These are phyloP conservation scores for Leptosomus discolor DNA, from an alignment of 2,113 vertebrate genomes.

Conservation along the genomic window DNA sequence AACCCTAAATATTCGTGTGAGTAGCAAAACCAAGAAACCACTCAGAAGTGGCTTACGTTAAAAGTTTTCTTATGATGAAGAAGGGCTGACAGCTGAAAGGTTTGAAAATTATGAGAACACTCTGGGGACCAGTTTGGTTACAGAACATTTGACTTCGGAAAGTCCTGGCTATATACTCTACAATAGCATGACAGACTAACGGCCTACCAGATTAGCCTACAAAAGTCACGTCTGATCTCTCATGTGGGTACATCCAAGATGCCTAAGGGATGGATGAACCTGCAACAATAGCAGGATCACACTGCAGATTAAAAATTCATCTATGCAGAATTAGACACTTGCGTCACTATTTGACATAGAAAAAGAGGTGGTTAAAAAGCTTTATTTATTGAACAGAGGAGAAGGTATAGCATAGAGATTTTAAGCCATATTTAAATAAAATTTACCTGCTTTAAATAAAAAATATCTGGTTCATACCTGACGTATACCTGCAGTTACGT, in stretches of 20 bases:
- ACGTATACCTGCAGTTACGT: not conserved
- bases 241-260: not conserved
- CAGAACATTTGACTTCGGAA: not conserved
- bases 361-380: not conserved
- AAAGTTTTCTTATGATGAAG: not conserved
- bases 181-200: not conserved
- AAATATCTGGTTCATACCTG: not conserved
- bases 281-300: not conserved
- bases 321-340: rapidly evolving
- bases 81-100: not conserved
- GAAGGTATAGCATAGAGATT: not conserved
- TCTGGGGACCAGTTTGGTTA: not conserved
- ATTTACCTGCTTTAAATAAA: not conserved
- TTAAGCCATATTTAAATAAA: not conserved
- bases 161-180: not conserved
- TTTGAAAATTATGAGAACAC: not conserved
- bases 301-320: not conserved
- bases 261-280: not conserved
- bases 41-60: not conserved
- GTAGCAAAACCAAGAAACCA: not conserved
- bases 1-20: not conserved
- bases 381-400: not conserved
- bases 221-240: not conserved
- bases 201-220: not conserved
- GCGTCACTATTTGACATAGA: not conserved